Conservation (phyloP, 2,113 vertebrate species). For the Trichomycterus rosablanca region DNA sequence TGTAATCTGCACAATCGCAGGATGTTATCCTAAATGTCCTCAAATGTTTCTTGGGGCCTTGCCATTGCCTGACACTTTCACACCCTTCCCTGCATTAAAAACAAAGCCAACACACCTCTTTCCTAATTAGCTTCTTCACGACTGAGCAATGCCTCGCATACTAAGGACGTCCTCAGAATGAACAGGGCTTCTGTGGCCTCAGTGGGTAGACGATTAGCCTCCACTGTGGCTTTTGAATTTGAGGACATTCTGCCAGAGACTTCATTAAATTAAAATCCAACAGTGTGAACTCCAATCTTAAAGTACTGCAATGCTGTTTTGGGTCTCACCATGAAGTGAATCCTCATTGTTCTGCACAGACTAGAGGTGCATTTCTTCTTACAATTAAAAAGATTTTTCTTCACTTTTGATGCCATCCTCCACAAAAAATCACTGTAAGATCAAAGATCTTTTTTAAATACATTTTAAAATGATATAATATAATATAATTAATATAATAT, state of each 20-base stretch:
- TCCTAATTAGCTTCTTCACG: conserved; percentile 8
- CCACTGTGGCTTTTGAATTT: conserved; percentile 26
- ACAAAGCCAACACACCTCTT: conserved; percentile 14
- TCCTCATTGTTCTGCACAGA: conserved; percentile 35
- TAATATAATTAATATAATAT: no score
- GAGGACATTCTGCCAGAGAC: conserved; percentile 31
- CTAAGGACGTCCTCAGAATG: conserved; percentile 30
- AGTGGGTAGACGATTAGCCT: conserved; percentile 30
- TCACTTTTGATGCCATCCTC: no score
- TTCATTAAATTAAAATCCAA: conserved; percentile 29
- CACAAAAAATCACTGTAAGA: no score
- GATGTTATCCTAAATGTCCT: conserved; percentile 19
- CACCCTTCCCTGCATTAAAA: conserved; percentile 3
- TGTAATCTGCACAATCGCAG: conserved; percentile 21
- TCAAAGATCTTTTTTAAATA: no score
- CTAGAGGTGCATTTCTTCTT: neutral
- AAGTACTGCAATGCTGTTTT: conserved; percentile 20
- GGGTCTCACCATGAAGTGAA: conserved; percentile 31
- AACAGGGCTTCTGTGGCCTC: conserved; percentile 27
- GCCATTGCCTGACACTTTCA: neutral
- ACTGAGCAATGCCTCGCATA: conserved; percentile 37
- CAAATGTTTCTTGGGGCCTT: conserved; percentile 12
- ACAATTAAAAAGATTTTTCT: no score
- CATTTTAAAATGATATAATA: no score
- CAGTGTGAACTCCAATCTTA: conserved; percentile 19